Evolutionary conservation across 2,888 invertebrate species (phyloP).

Genomic region (Oscheius sp.): DNA sequence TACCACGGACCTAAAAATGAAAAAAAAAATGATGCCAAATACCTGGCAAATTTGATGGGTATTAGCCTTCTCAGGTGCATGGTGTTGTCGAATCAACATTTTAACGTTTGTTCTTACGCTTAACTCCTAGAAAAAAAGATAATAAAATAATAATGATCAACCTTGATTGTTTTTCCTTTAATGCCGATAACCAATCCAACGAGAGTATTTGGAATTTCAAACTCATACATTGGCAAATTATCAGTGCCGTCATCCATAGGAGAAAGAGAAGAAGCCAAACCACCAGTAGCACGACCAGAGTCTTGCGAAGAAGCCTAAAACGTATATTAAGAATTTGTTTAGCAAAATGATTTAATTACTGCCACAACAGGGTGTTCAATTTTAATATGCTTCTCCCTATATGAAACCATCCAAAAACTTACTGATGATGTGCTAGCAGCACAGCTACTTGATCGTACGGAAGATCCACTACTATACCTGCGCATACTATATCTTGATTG

Average conservation of each 20-base stretch:
- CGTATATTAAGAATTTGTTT: background rate
- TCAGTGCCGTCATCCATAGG: slow-evolving; percentile 50
- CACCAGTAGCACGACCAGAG: slow-evolving; percentile 68
- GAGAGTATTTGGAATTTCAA: slow-evolving; percentile 70
- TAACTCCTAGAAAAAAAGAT: slow-evolving; percentile 55
- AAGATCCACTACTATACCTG: slow-evolving; percentile 28
- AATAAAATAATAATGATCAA: slow-evolving; percentile 30
- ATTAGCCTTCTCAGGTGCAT: slow-evolving; percentile 60
- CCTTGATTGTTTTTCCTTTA: slow-evolving; percentile 69
- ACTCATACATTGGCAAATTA: slow-evolving; percentile 68
- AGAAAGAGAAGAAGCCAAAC: slow-evolving; percentile 52
- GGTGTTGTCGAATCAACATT: slow-evolving; percentile 68
- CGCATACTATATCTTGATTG: slow-evolving; percentile 19
- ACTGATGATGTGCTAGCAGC: slow-evolving; percentile 33
- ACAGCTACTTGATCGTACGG: slow-evolving; percentile 31
- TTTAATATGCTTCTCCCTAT: no score
- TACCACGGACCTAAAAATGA: slow-evolving; percentile 58
- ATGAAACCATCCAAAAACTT: slow-evolving; percentile 7
- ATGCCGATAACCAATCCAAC: slow-evolving; percentile 70
- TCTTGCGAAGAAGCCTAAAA: slow-evolving; percentile 65
- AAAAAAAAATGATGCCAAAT: background rate
- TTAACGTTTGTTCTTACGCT: slow-evolving; percentile 65
- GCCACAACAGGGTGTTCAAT: no score
- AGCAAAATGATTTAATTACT: background rate
- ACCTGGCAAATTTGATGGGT: slow-evolving; percentile 69